phyloP scores from a whole-genome alignment of 2,888 invertebrate genomes.

The Hoplodrina blanda region DNA sequence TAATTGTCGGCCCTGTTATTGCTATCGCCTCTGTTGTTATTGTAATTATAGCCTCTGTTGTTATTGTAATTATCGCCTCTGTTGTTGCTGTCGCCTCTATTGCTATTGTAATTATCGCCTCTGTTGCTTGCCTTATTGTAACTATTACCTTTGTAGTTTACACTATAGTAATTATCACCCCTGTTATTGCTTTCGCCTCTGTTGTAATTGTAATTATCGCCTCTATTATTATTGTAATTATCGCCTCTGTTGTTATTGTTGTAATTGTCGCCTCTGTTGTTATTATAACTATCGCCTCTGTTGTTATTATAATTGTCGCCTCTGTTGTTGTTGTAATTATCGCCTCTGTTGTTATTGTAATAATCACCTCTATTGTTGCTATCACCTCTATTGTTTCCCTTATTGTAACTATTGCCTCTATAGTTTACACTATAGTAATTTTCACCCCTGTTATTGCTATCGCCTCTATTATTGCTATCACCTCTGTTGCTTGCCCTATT shows the following conservation, averaged over 20 bases:
- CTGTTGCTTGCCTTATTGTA: too few relatives aligned
- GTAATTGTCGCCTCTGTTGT: background rate
- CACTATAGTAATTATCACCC: too few relatives aligned
- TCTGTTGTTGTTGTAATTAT: background rate
- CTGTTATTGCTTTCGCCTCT: background rate
- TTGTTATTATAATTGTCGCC: conserved; percentile 3
- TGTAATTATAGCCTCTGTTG: too few relatives aligned
- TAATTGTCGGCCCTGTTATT: too few relatives aligned
- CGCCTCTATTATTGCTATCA: background rate
- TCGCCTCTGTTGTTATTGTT: background rate
- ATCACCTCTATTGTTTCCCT: background rate
- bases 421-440: background rate
- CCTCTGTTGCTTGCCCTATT: background rate
- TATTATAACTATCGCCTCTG: background rate
- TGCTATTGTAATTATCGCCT: too few relatives aligned
- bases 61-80: too few relatives aligned
- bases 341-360: too few relatives aligned
- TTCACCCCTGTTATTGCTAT: background rate
- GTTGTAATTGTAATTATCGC: conserved; percentile 7
- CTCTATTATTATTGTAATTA: too few relatives aligned
- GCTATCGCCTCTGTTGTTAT: too few relatives aligned
- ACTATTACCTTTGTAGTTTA: background rate
- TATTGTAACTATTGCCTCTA: background rate
- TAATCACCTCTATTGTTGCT: background rate
- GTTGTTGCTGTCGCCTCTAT: too few relatives aligned